Percentiles rank a stretch among this genome's conserved stretches.
Conservation (phyloP, 92 coral and sea anemone species). For the Siderastrea radians region DNA sequence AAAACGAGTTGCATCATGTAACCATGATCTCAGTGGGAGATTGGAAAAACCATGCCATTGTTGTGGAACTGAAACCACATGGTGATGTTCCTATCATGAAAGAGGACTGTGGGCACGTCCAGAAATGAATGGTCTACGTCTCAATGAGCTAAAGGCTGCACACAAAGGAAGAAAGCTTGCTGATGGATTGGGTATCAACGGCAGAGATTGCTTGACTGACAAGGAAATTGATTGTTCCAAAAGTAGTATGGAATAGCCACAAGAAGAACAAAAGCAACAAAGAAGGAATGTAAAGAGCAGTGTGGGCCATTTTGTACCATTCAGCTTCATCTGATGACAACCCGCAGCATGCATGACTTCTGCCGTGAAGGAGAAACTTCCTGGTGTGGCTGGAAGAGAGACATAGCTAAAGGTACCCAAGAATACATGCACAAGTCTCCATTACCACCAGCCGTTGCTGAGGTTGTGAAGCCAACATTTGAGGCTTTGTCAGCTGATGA, state of each 20-base stretch:
- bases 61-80: conserved; percentile 32
- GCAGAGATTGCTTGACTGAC: not conserved
- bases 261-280: conserved; percentile 1
- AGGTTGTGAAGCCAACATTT: conserved; percentile 17
- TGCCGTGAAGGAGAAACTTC: conserved; percentile 47
- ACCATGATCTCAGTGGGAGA: conserved; percentile 39
- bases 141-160: conserved; percentile 4
- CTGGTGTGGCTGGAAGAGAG: conserved; percentile 61
- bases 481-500: not conserved
- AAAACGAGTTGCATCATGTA: conserved; percentile 15
- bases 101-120: conserved; percentile 9
- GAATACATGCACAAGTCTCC: conserved; percentile 30
- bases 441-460: conserved; percentile 21
- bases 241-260: conserved; percentile 44
- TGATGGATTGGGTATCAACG: not conserved
- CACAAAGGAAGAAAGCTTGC: conserved; percentile 1
- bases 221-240: not conserved
- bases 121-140: conserved; percentile 33
- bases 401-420: conserved; percentile 37
- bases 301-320: conserved; percentile 37
- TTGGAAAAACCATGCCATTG: conserved; percentile 47
- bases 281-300: conserved; percentile 21
- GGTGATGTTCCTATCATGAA: conserved; percentile 12
- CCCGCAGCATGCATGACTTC: conserved; percentile 24
- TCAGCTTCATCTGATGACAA: conserved; percentile 30